Evolutionary conservation across 2,888 invertebrate species (phyloP), one percentile per base, ranked within the genome.

Genomic region (Zaprionus obscuricornis): DNA sequence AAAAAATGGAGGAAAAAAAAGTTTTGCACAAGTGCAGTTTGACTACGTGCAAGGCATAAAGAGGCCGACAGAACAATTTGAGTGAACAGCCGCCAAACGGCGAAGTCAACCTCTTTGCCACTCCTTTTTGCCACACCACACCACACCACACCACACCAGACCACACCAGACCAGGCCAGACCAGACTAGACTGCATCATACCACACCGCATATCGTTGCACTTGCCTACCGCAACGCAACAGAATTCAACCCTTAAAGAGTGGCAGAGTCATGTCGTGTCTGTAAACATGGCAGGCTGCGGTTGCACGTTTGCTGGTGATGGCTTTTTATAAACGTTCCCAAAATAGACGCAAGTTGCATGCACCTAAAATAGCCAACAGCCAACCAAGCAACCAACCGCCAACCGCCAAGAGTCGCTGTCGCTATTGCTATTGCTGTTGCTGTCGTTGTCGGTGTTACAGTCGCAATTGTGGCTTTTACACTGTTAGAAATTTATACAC

Each of bases 291-390:
- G 55, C 75, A 74, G 62, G 52, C 49, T 84, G 78, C 71, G 78
- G 78, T 81, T 81, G 59, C 58, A 67, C 64, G 47, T 67, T 26
- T 50, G 8, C 49, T 37, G 37, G 22, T 24, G 39, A 16, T 66
- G 58, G 47, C 49, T 67, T 63, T 58, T 59, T 63, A 51, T 63
- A 65, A 62, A 47, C 43, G 66, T 22, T 68, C 59, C 68, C 56
- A 63, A 79, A 79, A 79, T 79, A 79, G 78, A 67, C 58, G 45
- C 66, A 43, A 56, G 68, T 74, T 81, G 78, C 85, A 84, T 77
- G 85, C 71, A 66, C 54, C 74, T 56, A 31, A 78, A 78, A 78
- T 78, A 78, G 79, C 54, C 26, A 43, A 36, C 13, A 45, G 43
- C 24, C 29, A 39, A 29, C n/a, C n/a, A n/a, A n/a, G n/a, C 8